These are phyloP conservation scores for Colinus virginianus DNA, from an alignment of 2,113 vertebrate species.

Conservation along the genomic window DNA sequence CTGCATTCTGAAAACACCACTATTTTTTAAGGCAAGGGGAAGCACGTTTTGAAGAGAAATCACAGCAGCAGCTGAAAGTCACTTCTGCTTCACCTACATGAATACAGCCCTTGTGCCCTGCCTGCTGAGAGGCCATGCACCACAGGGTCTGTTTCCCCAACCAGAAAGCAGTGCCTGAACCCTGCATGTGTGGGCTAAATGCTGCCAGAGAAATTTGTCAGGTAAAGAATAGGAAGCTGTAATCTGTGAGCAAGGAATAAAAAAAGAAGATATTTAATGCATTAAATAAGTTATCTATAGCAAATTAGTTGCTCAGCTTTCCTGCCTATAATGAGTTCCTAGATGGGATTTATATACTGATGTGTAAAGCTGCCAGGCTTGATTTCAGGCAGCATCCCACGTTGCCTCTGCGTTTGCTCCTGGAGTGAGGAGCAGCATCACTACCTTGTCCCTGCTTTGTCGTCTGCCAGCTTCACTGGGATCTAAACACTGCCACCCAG, in stretches of 20 bases:
- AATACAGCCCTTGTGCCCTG: background rate
- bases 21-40: background rate
- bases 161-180: rapidly evolving
- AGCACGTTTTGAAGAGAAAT: background rate
- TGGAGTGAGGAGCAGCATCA: background rate
- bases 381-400: background rate
- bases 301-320: background rate
- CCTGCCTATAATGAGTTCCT: background rate
- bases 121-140: background rate
- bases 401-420: background rate
- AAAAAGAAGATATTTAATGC: background rate
- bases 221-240: background rate
- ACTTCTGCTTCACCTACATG: background rate
- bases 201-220: background rate
- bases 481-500: background rate
- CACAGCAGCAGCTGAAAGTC: background rate
- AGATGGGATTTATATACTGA: background rate
- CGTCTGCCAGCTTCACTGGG: background rate
- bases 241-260: background rate
- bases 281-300: background rate
- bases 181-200: background rate
- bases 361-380: background rate
- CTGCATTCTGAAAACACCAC: background rate
- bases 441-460: background rate
- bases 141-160: rapidly evolving